Evolutionary conservation across 2,797 vertebrate species (phyloP).

Genomic region (Myotis findleyi): DNA sequence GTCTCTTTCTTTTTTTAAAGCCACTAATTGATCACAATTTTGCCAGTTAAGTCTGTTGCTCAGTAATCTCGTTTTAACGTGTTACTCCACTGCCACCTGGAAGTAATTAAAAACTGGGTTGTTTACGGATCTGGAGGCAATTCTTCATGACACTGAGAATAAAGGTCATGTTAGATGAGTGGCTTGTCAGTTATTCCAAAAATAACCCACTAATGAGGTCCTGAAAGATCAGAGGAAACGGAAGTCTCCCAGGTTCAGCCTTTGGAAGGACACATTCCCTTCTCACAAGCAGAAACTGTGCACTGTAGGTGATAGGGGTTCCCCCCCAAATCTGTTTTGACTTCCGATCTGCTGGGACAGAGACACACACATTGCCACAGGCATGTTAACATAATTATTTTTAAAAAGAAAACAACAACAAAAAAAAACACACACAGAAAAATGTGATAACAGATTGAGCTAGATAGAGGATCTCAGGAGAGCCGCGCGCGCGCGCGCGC

Average conservation of each 20-base stretch:
- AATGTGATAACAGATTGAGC: neutral
- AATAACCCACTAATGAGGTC: too few relatives aligned
- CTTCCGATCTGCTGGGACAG: neutral
- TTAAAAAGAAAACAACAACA: neutral
- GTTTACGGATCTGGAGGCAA: neutral
- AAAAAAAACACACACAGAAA: neutral
- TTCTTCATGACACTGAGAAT: neutral
- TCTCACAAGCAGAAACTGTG: neutral
- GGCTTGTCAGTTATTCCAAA: neutral
- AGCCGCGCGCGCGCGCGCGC: too few relatives aligned
- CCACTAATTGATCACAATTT: neutral
- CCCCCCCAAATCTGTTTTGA: rapidly evolving
- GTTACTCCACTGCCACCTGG: too few relatives aligned
- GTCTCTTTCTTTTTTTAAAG: neutral
- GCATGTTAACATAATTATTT: neutral
- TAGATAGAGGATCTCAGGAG: neutral
- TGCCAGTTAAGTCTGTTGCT: neutral
- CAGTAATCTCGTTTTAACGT: neutral
- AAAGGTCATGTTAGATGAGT: rapidly evolving
- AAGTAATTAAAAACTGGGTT: neutral
- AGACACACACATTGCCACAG: too few relatives aligned
- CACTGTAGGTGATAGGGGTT: neutral
- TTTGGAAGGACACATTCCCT: neutral
- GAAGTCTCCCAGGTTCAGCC: neutral
- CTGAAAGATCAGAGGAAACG: neutral